Base-by-base conservation (phyloP, 2,797 vertebrate genomes). In the Microcaecilia unicolor region DNA sequence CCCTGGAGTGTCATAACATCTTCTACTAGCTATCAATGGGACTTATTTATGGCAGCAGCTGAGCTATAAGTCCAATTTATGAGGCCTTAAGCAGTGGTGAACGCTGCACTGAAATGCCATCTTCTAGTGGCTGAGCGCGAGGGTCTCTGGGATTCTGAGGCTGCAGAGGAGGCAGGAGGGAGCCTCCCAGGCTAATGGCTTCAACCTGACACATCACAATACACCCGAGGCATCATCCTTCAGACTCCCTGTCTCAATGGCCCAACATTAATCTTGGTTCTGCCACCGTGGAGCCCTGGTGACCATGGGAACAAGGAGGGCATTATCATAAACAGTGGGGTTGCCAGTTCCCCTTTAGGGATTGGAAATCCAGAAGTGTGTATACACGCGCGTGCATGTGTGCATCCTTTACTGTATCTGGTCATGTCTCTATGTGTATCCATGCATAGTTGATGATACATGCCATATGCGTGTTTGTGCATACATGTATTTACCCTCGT, bases 31-130 rank as follows among this genome's bases (percentile, higher is more conserved):
- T 91, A 97, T 96, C 93, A 97, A 92, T 96, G 91, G 91, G 93
- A 94, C 93, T 96, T 95, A 96, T 98, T 98, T 97, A 97, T 94
- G 92, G 89, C 86, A 86, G 85, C 85, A 91, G 91, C 87, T 74
- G 80, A 92, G 90, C 90, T 86, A 84, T 92, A 91, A 90, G 91
- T 93, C 89, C 89, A 92, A 91, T 90, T 95, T 94, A 95, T 78
- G 88, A 91, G 76, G 86, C 91, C 87, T 78, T 78, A 67, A 86
- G 89, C 83, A 70, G 67, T 76, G 76, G 79, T 72, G 85, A 79
- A 80, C 64, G 73, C 83, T 74, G 47, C 31, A 62, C 77, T 83
- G 83, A 91, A 93, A 91, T 89, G 83, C 83, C 86, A 91, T 87
- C 85, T 88, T 78, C 85, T 81, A 43, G 51, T 60, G 74, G 69